phyloP scores from a whole-genome alignment of 2,888 invertebrate genomes.

The Morinoia aosen region DNA sequence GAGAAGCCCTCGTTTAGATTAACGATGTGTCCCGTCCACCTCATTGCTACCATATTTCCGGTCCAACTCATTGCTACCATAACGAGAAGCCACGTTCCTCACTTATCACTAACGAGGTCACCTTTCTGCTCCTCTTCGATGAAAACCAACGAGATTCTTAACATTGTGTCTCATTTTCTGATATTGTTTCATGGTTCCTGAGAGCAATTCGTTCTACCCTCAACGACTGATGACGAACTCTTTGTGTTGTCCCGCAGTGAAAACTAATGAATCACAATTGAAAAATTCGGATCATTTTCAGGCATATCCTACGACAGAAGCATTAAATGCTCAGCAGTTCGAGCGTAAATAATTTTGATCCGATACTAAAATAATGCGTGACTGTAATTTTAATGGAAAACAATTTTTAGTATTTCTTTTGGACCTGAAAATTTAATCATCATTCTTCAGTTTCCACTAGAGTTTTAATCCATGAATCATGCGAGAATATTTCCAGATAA shows the following conservation, averaged over 20 bases:
- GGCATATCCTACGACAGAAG: too few species aligned
- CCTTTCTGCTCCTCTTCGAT: background rate
- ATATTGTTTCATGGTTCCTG: background rate
- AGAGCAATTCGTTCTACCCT: background rate
- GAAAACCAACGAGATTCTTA: background rate
- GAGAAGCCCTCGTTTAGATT: background rate
- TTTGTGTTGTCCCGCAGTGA: background rate
- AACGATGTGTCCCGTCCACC: background rate
- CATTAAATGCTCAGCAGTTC: too few species aligned
- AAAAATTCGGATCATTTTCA: too few species aligned
- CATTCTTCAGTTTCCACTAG: too few species aligned
- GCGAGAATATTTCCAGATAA: too few species aligned
- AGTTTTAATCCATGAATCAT: too few species aligned
- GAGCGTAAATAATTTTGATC: too few species aligned
- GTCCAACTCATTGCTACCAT: background rate
- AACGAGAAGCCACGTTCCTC: background rate
- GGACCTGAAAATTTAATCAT: too few species aligned
- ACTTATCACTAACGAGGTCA: background rate
- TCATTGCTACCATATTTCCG: background rate
- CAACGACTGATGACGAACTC: background rate
- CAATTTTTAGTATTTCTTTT: too few species aligned
- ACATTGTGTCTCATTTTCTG: background rate
- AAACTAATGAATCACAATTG: background rate
- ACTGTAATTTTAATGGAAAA: too few species aligned
- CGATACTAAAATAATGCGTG: too few species aligned